Evolutionary conservation across 2,113 vertebrate species (phyloP), one percentile per base, ranked within the genome.

Genomic region (Pachycephala philippinensis): DNA sequence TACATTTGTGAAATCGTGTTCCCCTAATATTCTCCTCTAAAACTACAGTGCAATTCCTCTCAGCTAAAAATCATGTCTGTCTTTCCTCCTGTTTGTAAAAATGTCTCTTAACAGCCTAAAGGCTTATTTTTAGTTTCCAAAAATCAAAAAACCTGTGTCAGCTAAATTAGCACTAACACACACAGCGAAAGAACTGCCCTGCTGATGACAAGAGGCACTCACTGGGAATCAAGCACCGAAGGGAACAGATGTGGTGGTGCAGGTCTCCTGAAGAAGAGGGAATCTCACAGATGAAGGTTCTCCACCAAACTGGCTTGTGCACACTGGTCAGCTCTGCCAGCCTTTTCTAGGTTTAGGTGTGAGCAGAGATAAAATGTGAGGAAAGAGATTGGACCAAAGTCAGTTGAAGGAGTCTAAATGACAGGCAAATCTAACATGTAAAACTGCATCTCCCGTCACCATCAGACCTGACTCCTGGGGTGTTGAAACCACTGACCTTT

Each of bases 1-100:
- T n/a, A 84, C 60, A 74, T 89, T 96, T 95, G 82, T 56, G 61
- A 97, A 97, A 94, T 93, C 75, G 21, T 5, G 24, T 47, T 88
- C 45, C 53, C 35, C 59, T 84, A 74, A 71, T 68, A 91, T 82
- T 90, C 88, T 81, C 30, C 49, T 90, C 86, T 75, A 92, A 87
- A 69, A 26, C 88, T 61, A 39, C 59, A 90, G 49, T 33, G 79
- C 39, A 63, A 47, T 40, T 61, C 66, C 54, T 78, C 65, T 54
- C 77, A 84, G 40, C 39, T 30, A 74, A 85, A 95, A 92, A 52
- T 26, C 37, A 15, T 3, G 7, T 35, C 52, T 63, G 31, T n/a
- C 82, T 70, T 33, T 59, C 23, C 31, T 83, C 31, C 71, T 68
- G 12, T 52, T 90, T 56, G 40, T 18, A 64, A 75, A 94, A 93